phyloP scores from a whole-genome alignment of 2,113 vertebrate genomes.

The Lutjanus erythropterus region DNA sequence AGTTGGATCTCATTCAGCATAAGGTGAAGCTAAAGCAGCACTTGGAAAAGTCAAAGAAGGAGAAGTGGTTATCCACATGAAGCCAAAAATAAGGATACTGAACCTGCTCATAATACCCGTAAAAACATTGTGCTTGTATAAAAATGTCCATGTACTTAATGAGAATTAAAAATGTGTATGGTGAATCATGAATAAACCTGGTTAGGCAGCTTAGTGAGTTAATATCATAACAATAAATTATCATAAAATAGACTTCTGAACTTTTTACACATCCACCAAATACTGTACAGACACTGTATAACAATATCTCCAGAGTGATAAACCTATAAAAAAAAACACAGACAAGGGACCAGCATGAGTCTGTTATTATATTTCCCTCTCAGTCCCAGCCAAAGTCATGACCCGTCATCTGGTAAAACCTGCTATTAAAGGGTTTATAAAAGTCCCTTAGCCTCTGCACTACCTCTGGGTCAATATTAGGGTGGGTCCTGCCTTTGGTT shows the following conservation, averaged over 20 bases:
- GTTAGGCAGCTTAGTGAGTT: slow-evolving; percentile 95
- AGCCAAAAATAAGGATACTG: slow-evolving; percentile 43
- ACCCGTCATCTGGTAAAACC: slow-evolving; percentile 95
- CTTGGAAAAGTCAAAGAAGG: slow-evolving; percentile 18
- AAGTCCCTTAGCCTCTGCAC: slow-evolving; percentile 90
- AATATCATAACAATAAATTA: slow-evolving; percentile 99
- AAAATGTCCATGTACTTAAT: slow-evolving; percentile 24
- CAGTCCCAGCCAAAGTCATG: slow-evolving; percentile 88
- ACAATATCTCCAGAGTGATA: slow-evolving; percentile 78
- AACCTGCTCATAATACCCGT: slow-evolving; percentile 86
- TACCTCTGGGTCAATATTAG: slow-evolving; percentile 89
- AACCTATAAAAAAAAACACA: slow-evolving; percentile 41
- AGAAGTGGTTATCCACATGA: slow-evolving; percentile 13
- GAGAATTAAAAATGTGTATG: slow-evolving; percentile 67
- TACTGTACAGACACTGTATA: slow-evolving; percentile 80
- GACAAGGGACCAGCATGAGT: slow-evolving; percentile 34
- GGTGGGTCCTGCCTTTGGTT: slow-evolving; percentile 95
- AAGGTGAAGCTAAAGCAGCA: slow-evolving; percentile 34
- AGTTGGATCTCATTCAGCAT: slow-evolving; percentile 55
- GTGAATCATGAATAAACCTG: slow-evolving; percentile 83
- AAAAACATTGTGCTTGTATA: slow-evolving; percentile 89
- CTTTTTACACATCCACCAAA: slow-evolving; percentile 92
- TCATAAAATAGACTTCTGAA: slow-evolving; percentile 99
- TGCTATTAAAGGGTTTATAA: slow-evolving; percentile 93
- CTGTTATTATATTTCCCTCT: slow-evolving; percentile 59